Evolutionary conservation across 2,888 invertebrate genomes (phyloP).

Genomic region (Pasiphila rectangulata): DNA sequence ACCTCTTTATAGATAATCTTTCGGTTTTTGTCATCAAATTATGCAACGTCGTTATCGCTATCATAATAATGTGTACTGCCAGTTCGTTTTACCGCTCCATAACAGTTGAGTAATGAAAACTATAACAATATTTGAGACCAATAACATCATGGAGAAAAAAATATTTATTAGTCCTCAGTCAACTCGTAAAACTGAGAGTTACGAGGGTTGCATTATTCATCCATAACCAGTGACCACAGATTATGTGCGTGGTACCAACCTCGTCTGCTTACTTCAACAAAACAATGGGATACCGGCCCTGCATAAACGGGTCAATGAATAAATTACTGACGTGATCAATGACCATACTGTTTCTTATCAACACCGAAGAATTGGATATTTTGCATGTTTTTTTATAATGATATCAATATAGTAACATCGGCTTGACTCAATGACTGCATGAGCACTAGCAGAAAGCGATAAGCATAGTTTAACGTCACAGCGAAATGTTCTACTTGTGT

Average conservation of each 20-base stretch:
- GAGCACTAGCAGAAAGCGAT: background rate
- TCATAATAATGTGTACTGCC: too few relatives aligned
- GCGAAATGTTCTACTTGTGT: too few relatives aligned
- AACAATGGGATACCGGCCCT: conserved; percentile 50
- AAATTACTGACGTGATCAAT: conserved; percentile 47
- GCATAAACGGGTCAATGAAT: conserved; percentile 46
- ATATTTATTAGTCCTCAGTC: conserved; percentile 48
- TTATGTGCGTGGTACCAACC: conserved; percentile 5
- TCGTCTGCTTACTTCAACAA: conserved; percentile 30
- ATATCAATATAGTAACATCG: background rate
- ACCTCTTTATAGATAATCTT: too few relatives aligned
- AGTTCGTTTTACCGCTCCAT: too few relatives aligned
- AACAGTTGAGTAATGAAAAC: too few relatives aligned
- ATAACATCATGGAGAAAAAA: conserved; percentile 36
- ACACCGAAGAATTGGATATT: conserved; percentile 14
- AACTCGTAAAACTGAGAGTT: conserved; percentile 51
- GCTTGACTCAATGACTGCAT: background rate
- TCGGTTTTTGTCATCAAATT: too few relatives aligned
- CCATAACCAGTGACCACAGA: conserved; percentile 37
- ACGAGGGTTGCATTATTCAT: conserved; percentile 61
- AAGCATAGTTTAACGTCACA: too few relatives aligned
- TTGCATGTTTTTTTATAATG: background rate
- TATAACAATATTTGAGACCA: conserved; percentile 34
- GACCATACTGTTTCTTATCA: conserved; percentile 30
- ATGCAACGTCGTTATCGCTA: too few relatives aligned